Percentiles rank a stretch among this genome's conserved stretches.
These are phyloP conservation scores for Protonibea diacanthus DNA, from an alignment of 2,797 vertebrate genomes.

Conservation along the genomic window DNA sequence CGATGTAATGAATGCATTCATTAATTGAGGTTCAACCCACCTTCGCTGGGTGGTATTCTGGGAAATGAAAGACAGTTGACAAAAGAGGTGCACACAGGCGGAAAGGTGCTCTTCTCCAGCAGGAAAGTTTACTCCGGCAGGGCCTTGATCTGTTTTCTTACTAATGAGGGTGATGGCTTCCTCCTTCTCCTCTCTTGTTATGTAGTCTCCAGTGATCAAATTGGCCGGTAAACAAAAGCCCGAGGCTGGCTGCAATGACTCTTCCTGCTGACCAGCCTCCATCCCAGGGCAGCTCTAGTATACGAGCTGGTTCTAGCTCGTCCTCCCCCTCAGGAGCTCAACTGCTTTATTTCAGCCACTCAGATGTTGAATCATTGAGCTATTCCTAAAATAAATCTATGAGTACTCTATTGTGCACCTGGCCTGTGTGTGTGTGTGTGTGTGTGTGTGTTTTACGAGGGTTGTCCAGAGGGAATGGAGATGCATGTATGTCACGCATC, in stretches of 20 bases:
- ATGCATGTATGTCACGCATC: constrained; percentile 46
- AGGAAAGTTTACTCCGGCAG: constrained; percentile 19
- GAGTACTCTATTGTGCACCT: constrained; percentile 60
- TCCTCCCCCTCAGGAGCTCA: constrained; percentile 38
- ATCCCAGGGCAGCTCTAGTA: constrained; percentile 37
- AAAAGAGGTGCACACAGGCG: constrained; percentile 49
- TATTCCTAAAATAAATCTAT: constrained; percentile 68
- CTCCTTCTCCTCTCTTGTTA: constrained; percentile 31
- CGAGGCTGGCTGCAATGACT: constrained; percentile 16
- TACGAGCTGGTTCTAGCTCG: constrained; percentile 39
- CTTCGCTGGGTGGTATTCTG: constrained; percentile 53
- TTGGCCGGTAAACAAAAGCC: constrained; percentile 43
- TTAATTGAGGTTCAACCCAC: constrained; percentile 59
- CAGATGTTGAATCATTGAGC: constrained; percentile 73
- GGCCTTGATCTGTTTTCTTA: constrained; percentile 51
- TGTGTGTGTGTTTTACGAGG: constrained; percentile 27
- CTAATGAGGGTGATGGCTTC: constrained; percentile 63
- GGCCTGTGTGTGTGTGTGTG: constrained; percentile 18
- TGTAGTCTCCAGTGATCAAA: constrained; percentile 33
- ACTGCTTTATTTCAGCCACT: constrained; percentile 63
- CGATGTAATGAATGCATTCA: constrained; percentile 55
- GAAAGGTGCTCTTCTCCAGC: constrained; percentile 50
- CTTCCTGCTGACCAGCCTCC: constrained; percentile 38
- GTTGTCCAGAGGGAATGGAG: constrained; percentile 33
- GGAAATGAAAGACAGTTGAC: constrained; percentile 59